Evolutionary conservation across 1,140 invertebrate species (phyloP).

Genomic region (Lepidotrigona ventralis): DNA sequence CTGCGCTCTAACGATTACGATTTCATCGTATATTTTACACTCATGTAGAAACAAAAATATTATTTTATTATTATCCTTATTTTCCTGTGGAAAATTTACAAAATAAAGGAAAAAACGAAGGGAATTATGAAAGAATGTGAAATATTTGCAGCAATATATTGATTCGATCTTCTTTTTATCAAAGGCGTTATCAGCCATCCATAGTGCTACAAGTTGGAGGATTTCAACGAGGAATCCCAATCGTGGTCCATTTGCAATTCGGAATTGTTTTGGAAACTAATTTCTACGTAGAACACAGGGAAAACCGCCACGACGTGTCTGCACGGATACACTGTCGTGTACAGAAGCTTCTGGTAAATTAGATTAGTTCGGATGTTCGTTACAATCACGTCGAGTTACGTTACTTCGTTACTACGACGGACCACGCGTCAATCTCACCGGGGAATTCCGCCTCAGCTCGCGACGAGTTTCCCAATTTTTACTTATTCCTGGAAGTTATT

Average conservation of each 20-base stretch:
- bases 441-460: conserved; percentile 39
- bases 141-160: background rate
- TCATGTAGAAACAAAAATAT: background rate
- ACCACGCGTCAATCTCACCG: conserved; percentile 38
- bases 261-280: conserved; percentile 63
- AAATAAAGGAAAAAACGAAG: background rate
- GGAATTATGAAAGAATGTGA: background rate
- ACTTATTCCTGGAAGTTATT: conserved; percentile 49
- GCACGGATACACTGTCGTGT: conserved; percentile 55
- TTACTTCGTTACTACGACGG: conserved; percentile 54
- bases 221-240: background rate
- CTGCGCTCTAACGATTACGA: no score
- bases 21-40: no score
- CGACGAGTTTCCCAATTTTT: conserved; percentile 59
- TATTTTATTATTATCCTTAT: background rate
- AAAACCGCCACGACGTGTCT: conserved; percentile 13
- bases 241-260: conserved; percentile 44
- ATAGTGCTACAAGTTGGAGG: background rate
- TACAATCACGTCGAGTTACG: conserved; percentile 41
- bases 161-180: background rate
- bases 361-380: conserved; percentile 66
- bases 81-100: background rate
- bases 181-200: background rate
- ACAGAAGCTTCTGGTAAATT: conserved; percentile 57
- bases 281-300: conserved; percentile 52